Conservation (phyloP, 2,113 vertebrate species). For the Mustelus asterias region DNA sequence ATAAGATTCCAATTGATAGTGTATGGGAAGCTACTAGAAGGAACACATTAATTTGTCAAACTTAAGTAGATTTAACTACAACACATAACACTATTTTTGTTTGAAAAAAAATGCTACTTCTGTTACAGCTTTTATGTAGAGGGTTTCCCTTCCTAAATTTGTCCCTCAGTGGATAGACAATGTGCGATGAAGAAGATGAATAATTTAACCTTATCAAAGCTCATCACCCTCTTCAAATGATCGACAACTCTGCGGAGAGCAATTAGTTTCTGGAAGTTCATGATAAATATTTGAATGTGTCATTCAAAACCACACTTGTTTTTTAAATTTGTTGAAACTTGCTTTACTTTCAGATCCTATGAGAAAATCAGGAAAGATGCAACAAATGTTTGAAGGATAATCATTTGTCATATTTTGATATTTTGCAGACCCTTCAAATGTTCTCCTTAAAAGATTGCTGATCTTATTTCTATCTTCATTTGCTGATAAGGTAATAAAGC, state of each 20-base stretch:
- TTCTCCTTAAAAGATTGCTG: not conserved
- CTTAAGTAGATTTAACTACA: not conserved
- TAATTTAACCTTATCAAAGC: not conserved
- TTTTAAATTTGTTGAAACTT: not conserved
- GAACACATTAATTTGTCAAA: not conserved
- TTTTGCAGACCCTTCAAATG: not conserved
- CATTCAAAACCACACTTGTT: not conserved
- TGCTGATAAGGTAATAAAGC: slow-evolving; percentile 17
- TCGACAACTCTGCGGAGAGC: not conserved
- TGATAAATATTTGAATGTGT: not conserved
- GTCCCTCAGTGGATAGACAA: not conserved
- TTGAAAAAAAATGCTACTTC: too few species aligned
- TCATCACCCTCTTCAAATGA: not conserved
- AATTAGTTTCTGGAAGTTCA: not conserved
- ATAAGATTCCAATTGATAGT: not conserved
- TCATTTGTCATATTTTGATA: not conserved
- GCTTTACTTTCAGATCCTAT: too few species aligned
- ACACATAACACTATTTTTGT: not conserved
- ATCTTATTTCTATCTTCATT: not conserved
- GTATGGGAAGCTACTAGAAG: not conserved
- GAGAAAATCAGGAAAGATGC: not conserved
- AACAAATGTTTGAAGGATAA: not conserved
- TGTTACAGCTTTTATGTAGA: not conserved
- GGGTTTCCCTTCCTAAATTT: not conserved
- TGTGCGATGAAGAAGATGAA: not conserved